Evolutionary conservation across 2,113 vertebrate genomes (phyloP).

Genomic region (Lagenorhynchus albirostris): DNA sequence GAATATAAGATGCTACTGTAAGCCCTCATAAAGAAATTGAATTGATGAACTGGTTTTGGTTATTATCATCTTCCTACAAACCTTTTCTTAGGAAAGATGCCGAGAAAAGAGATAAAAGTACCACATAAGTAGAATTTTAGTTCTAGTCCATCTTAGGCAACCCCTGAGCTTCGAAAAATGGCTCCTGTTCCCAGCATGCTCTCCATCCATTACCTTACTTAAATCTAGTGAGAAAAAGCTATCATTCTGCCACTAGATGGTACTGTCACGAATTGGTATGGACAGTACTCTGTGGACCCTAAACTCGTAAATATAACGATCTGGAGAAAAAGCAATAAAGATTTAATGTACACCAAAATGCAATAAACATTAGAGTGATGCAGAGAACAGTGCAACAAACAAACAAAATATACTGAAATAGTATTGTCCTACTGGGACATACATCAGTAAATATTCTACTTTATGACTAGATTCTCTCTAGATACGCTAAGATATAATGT

Average conservation of each 20-base stretch:
- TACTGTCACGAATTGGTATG: constrained; percentile 46
- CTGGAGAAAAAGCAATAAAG: constrained; percentile 77
- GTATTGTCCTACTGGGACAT: constrained; percentile 70
- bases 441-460: constrained; percentile 78
- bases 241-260: constrained; percentile 59
- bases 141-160: not conserved
- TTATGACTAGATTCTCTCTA: constrained; percentile 74
- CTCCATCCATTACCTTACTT: not conserved
- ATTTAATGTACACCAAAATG: constrained; percentile 82
- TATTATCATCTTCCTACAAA: not conserved
- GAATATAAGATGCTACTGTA: not conserved
- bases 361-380: constrained; percentile 77
- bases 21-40: not conserved
- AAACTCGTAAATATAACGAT: constrained; percentile 58
- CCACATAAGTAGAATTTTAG: not conserved
- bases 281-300: constrained; percentile 14
- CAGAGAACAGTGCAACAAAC: constrained; percentile 77
- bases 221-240: not conserved
- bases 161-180: not conserved
- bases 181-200: constrained; percentile 17
- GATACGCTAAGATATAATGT: constrained; percentile 76
- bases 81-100: not conserved
- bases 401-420: constrained; percentile 79
- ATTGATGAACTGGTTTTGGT: not conserved
- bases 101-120: not conserved